Conservation (phyloP, 2,113 vertebrate genomes). For the Thunnus maccoyii region DNA sequence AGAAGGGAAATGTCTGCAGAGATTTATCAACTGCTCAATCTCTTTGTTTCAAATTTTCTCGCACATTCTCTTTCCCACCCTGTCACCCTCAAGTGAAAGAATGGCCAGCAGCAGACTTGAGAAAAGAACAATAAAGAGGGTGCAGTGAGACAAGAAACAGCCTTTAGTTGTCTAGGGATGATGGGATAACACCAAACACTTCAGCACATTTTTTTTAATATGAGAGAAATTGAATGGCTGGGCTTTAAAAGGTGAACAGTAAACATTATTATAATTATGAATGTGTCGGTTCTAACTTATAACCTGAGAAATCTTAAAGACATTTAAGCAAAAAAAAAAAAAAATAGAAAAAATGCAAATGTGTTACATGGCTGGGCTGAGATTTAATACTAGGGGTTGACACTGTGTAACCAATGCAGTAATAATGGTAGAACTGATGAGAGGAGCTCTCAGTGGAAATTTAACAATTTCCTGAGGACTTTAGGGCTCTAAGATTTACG, state of each 20-base stretch:
- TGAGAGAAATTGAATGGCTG: background rate
- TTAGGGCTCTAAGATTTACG: slow-evolving; percentile 5
- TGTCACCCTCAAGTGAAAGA: slow-evolving; percentile 32
- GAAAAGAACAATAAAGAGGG: slow-evolving; percentile 33
- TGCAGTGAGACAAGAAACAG: slow-evolving; percentile 22
- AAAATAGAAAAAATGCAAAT: background rate
- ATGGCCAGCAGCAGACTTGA: slow-evolving; percentile 27
- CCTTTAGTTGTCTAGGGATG: slow-evolving; percentile 14
- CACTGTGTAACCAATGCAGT: background rate
- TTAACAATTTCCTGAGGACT: slow-evolving; percentile 33
- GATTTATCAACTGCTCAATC: slow-evolving; percentile 60
- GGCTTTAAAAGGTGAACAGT: background rate
- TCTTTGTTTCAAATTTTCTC: slow-evolving; percentile 42
- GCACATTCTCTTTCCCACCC: slow-evolving; percentile 21
- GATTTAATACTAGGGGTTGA: background rate
- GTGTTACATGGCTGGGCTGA: background rate
- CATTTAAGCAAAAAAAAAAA: too few relatives aligned
- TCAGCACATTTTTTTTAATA: slow-evolving; percentile 11
- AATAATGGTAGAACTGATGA: background rate
- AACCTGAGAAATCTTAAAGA: background rate
- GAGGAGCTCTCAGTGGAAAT: slow-evolving; percentile 8
- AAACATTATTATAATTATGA: slow-evolving; percentile 12
- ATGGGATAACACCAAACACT: background rate
- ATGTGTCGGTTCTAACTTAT: background rate
- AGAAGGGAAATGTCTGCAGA: slow-evolving; percentile 57